Percentiles rank a stretch among this genome's conserved stretches.
These are phyloP conservation scores for Perodicticus potto DNA, from an alignment of 2,797 vertebrate genomes.

Conservation along the genomic window DNA sequence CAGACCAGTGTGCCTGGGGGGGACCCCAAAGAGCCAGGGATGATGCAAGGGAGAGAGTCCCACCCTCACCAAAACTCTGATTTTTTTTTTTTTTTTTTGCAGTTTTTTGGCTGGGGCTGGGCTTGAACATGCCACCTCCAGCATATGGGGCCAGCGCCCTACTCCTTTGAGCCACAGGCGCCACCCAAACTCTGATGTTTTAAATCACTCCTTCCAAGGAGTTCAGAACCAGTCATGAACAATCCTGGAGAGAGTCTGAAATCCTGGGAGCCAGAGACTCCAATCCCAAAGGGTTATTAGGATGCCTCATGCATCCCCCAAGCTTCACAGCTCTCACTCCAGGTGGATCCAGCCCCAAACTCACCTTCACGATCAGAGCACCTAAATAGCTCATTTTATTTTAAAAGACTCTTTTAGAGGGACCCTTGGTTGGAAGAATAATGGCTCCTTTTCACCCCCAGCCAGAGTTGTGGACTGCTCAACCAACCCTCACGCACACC, in stretches of 20 bases:
- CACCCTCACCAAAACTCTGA: not conserved
- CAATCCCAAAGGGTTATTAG: not conserved
- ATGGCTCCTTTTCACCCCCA: not conserved
- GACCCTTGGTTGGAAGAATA: not conserved
- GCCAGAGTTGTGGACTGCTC: not conserved
- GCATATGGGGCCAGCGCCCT: no score
- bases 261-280: not conserved
- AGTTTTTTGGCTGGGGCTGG: no score
- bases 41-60: not conserved
- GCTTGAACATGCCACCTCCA: no score
- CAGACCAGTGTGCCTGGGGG: not conserved
- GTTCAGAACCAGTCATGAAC: not conserved
- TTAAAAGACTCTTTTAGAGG: conserved; percentile 46
- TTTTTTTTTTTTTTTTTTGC: conserved; percentile 14
- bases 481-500: not conserved
- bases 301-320: not conserved
- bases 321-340: not conserved
- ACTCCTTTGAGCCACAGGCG: no score
- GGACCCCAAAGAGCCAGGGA: not conserved
- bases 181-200: not conserved
- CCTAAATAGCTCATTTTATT: conserved; percentile 79
- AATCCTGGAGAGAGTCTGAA: not conserved
- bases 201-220: not conserved
- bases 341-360: not conserved
- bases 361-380: conserved; percentile 11